A percentile compares a stretch with the other conserved stretches of the same genome.
Evolutionary conservation across 2,797 vertebrate genomes (phyloP).

Genomic region (Megalops cyprinoides): DNA sequence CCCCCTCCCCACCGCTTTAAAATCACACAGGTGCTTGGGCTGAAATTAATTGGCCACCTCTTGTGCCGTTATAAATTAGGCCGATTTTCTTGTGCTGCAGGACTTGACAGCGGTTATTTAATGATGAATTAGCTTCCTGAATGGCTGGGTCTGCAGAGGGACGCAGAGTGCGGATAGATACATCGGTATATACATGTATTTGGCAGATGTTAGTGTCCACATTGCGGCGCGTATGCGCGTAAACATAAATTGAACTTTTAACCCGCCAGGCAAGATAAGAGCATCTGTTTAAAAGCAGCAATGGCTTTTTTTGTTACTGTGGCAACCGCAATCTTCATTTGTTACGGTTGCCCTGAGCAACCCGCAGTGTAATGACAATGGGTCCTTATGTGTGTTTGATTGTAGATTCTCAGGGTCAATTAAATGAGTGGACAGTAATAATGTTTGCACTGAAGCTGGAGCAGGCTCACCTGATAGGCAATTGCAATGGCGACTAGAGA

Average conservation of each 20-base stretch:
- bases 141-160: not conserved
- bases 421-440: conserved; percentile 2
- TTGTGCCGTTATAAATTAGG: too few species aligned
- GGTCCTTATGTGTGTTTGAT: conserved; percentile 46
- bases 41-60: not conserved
- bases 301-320: conserved; percentile 59
- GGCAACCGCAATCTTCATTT: conserved; percentile 67
- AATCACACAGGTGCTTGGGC: not conserved
- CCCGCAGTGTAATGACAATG: conserved; percentile 50
- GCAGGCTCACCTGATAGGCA: not conserved
- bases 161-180: not conserved
- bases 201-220: not conserved
- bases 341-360: conserved; percentile 67
- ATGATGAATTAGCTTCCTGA: not conserved
- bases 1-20: not conserved
- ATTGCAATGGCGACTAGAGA: too few species aligned
- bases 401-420: not conserved
- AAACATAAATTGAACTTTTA: conserved; percentile 9
- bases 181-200: not conserved
- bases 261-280: conserved; percentile 2
- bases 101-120: not conserved
- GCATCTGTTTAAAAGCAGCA: conserved; percentile 24
- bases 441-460: not conserved
- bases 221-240: not conserved
- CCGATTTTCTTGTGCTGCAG: not conserved